Evolutionary conservation across 2,797 vertebrate species (phyloP).

Genomic region (Clarias laeviceps): DNA sequence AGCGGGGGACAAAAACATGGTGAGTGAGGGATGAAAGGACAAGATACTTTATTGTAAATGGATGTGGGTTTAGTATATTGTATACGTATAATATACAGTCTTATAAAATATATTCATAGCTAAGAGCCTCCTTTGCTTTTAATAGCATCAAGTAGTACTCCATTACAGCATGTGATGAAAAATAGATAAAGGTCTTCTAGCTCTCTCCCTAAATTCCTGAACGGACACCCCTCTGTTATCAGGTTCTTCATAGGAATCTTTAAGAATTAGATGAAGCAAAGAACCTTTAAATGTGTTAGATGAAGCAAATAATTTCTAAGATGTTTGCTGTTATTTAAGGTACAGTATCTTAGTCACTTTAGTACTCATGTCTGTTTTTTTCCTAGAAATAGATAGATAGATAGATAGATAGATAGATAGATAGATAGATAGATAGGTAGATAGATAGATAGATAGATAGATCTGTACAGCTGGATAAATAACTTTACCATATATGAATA

Average conservation of each 20-base stretch:
- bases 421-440: too few relatives aligned
- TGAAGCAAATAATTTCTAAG: neutral
- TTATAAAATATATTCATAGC: neutral
- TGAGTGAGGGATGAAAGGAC: neutral
- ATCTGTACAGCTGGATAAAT: too few relatives aligned
- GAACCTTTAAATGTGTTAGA: neutral
- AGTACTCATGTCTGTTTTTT: neutral
- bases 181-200: neutral
- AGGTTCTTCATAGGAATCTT: neutral
- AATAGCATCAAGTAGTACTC: neutral
- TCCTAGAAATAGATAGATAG: neutral
- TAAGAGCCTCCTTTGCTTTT: neutral
- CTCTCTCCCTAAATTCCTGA: neutral
- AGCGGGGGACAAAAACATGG: neutral
- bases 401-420: too few relatives aligned
- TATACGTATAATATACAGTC: neutral
- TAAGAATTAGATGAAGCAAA: neutral
- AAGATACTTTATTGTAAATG: constrained; percentile 3
- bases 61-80: neutral
- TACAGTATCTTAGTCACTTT: neutral
- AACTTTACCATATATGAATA: too few relatives aligned
- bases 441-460: too few relatives aligned
- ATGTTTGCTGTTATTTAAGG: too few relatives aligned
- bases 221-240: neutral
- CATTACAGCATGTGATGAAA: neutral